Conservation (phyloP, 2,113 vertebrate genomes). For the Tor tambroides region DNA sequence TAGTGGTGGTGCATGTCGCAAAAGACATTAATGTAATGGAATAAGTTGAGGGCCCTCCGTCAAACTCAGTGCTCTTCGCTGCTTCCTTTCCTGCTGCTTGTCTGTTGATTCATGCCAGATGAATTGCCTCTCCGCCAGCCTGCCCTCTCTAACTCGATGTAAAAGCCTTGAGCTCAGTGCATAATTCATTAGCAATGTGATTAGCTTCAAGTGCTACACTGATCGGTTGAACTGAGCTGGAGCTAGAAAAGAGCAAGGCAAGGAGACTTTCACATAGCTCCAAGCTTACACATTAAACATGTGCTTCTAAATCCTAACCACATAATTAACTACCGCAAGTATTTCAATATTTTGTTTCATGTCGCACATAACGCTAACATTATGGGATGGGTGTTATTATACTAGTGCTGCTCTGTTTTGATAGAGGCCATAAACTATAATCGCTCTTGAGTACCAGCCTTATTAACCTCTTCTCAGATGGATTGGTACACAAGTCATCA, state of each 20-base stretch:
- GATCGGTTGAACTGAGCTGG: slow-evolving; percentile 25
- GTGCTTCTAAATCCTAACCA: slow-evolving; percentile 15
- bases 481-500: slow-evolving; percentile 65
- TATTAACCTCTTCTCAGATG: slow-evolving; percentile 63
- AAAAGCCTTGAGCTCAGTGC: slow-evolving; percentile 44
- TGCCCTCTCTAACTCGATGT: slow-evolving; percentile 30
- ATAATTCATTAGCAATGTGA: slow-evolving; percentile 50
- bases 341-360: slow-evolving; percentile 16
- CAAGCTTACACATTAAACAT: slow-evolving; percentile 27
- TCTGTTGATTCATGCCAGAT: slow-evolving; percentile 51
- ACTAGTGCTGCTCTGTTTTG: slow-evolving; percentile 17
- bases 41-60: slow-evolving; percentile 13
- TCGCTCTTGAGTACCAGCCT: slow-evolving; percentile 60
- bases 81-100: slow-evolving; percentile 30
- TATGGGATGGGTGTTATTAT: slow-evolving; percentile 13
- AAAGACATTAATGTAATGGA: slow-evolving; percentile 27
- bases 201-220: slow-evolving; percentile 45
- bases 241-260: slow-evolving; percentile 8
- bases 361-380: background rate
- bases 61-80: background rate
- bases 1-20: background rate
- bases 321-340: slow-evolving; percentile 20
- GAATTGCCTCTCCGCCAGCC: slow-evolving; percentile 41
- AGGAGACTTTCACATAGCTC: slow-evolving; percentile 30
- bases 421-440: slow-evolving; percentile 54